Evolutionary conservation across 92 coral and sea anemone species (phyloP).

Genomic region (Zoanthus sociatus): DNA sequence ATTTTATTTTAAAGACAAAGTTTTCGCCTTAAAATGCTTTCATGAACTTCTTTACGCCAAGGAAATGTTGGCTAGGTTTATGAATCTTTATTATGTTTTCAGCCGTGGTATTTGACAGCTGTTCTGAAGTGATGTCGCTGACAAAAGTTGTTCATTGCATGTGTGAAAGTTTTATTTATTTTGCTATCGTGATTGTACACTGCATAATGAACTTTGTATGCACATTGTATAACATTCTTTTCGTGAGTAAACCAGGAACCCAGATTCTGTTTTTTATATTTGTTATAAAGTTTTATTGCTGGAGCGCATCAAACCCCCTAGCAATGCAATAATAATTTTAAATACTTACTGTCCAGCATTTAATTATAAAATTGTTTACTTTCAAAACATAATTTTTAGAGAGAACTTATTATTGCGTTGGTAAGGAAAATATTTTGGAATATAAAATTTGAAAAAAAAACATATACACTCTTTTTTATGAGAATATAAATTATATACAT

Average conservation of each 20-base stretch:
- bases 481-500: too few species aligned
- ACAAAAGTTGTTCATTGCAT: background rate
- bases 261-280: background rate
- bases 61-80: background rate
- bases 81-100: constrained; percentile 28
- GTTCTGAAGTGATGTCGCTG: background rate
- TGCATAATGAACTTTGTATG: background rate
- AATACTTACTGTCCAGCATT: background rate
- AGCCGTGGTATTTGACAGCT: constrained; percentile 29
- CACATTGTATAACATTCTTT: background rate
- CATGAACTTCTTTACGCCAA: constrained; percentile 2
- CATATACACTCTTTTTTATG: too few species aligned
- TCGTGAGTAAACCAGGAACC: background rate
- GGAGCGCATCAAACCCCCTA: background rate
- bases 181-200: background rate
- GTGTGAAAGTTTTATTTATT: background rate
- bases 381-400: background rate
- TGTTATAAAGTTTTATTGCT: background rate
- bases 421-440: too few species aligned
- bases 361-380: background rate
- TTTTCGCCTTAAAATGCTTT: background rate
- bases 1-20: background rate
- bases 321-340: background rate
- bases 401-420: background rate
- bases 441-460: too few species aligned